Percentiles rank a stretch among this genome's conserved stretches.
Conservation (phyloP, 2,113 vertebrate genomes). For the Otocyon megalotis region DNA sequence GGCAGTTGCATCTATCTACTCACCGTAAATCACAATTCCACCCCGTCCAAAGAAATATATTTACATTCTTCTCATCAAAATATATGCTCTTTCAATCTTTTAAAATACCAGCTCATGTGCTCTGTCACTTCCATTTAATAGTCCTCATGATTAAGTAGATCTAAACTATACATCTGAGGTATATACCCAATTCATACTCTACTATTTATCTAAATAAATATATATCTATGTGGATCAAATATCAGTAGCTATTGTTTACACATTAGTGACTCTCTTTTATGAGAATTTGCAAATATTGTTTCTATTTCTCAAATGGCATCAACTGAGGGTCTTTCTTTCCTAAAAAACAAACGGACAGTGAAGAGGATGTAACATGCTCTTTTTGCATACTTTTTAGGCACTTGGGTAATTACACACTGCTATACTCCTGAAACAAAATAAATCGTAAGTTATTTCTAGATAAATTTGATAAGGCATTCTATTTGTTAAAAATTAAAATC, state of each 20-base stretch:
- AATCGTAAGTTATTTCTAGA: background rate
- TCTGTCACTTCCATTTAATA: background rate
- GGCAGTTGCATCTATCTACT: background rate
- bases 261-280: background rate
- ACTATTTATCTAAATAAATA: background rate
- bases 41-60: background rate
- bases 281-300: background rate
- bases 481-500: conserved; percentile 47
- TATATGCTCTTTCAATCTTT: background rate
- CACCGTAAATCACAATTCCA: conserved; percentile 23
- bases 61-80: conserved; percentile 10
- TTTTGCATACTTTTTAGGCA: background rate
- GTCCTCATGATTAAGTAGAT: background rate
- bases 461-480: background rate
- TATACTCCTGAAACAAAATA: background rate
- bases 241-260: background rate
- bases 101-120: background rate
- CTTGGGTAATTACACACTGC: background rate
- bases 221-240: background rate
- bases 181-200: background rate
- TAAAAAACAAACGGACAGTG: background rate
- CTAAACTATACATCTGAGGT: background rate
- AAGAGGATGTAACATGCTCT: background rate
- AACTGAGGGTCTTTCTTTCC: background rate
- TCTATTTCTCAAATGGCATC: background rate